A percentile compares a stretch with the other conserved stretches of the same genome.
Evolutionary conservation across 2,888 invertebrate genomes (phyloP).

Genomic region (Mythimna impura): DNA sequence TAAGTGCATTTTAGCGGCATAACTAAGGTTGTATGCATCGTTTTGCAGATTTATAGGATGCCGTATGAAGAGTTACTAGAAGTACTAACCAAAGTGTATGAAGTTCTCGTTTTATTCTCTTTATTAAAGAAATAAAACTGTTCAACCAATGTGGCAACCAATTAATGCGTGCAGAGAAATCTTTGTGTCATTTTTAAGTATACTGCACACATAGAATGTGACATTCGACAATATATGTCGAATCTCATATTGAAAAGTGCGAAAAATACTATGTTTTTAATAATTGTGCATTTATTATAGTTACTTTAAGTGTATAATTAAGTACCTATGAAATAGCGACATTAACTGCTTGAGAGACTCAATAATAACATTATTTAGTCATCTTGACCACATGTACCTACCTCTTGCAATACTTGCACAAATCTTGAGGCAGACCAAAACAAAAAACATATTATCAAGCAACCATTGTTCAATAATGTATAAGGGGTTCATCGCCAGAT

Average conservation of each 20-base stretch:
- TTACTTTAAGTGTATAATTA: too few relatives aligned
- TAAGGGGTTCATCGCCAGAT: constrained; percentile 37
- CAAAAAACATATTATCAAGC: constrained; percentile 14
- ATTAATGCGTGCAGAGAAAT: too few relatives aligned
- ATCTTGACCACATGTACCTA: not conserved
- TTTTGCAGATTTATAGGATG: constrained; percentile 12
- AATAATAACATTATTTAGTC: not conserved
- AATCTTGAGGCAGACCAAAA: constrained; percentile 11
- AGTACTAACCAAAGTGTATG: not conserved
- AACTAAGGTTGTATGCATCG: constrained; percentile 10
- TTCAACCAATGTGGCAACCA: not conserved
- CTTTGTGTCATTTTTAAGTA: too few relatives aligned
- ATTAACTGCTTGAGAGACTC: not conserved
- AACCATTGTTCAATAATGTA: constrained; percentile 44
- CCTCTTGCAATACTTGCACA: constrained; percentile 2
- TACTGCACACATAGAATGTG: too few relatives aligned
- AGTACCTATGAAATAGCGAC: too few relatives aligned
- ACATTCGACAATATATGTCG: too few relatives aligned
- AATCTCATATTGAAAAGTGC: not conserved
- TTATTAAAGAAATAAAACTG: not conserved
- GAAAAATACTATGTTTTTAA: not conserved
- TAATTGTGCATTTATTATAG: not conserved
- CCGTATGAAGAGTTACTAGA: not conserved
- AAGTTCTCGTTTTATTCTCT: not conserved
- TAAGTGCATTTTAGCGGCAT: constrained; percentile 16